Evolutionary conservation across 1,140 invertebrate genomes (phyloP).

Genomic region (Danaus plexippus): DNA sequence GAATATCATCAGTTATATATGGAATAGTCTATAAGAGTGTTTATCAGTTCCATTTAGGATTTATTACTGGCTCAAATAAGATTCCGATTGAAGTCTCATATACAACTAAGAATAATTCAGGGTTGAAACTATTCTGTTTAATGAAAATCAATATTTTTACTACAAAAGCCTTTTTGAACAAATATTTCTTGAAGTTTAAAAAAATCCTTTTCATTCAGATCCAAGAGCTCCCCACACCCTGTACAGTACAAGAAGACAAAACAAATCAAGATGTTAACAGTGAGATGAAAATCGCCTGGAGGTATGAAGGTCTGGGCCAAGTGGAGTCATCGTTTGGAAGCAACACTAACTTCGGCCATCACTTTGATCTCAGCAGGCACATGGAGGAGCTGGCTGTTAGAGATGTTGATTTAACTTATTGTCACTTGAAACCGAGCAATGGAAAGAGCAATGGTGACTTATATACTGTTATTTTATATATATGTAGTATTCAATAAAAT

Average conservation of each 20-base stretch:
- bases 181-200: too few species aligned
- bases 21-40: too few species aligned
- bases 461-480: neutral
- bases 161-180: too few species aligned
- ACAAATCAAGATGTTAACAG: constrained; percentile 11
- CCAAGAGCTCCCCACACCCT: constrained; percentile 63
- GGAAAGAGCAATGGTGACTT: constrained; percentile 30
- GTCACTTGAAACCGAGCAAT: constrained; percentile 27
- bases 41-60: too few species aligned
- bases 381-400: constrained; percentile 76
- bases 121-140: too few species aligned
- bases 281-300: constrained; percentile 88
- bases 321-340: constrained; percentile 74
- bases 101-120: too few species aligned
- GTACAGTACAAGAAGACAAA: constrained; percentile 39
- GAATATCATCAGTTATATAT: too few species aligned
- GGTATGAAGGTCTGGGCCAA: constrained; percentile 82
- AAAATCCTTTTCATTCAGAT: constrained; percentile 32
- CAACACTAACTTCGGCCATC: constrained; percentile 77
- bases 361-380: constrained; percentile 83
- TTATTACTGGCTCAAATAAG: too few species aligned
- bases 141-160: too few species aligned
- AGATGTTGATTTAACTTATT: constrained; percentile 68
- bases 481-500: too few species aligned
- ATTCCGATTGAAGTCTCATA: too few species aligned